Conservation (phyloP, 2,113 vertebrate species). For the Lophura nycthemera region DNA sequence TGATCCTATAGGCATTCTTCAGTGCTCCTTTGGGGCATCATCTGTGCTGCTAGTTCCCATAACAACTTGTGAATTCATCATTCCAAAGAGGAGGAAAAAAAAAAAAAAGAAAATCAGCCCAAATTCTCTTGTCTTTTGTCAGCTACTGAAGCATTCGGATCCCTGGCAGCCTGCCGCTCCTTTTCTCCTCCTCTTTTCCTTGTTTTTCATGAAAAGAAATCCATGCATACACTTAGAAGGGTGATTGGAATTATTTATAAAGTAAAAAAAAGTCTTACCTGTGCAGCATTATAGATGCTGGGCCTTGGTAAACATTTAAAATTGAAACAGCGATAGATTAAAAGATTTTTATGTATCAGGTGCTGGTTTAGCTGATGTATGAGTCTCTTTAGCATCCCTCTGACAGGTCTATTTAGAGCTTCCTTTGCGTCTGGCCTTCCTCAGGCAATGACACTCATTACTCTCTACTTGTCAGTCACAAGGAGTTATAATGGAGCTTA, state of each 20-base stretch:
- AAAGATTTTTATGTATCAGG: background rate
- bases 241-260: slow-evolving; percentile 44
- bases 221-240: background rate
- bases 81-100: background rate
- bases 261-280: background rate
- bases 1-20: background rate
- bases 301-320: slow-evolving; percentile 27
- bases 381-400: slow-evolving; percentile 22
- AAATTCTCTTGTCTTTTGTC: slow-evolving; percentile 74
- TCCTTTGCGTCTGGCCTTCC: background rate
- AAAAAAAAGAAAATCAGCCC: background rate
- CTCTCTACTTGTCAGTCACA: slow-evolving; percentile 32
- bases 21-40: slow-evolving; percentile 49
- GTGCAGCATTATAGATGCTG: background rate
- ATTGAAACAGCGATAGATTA: background rate
- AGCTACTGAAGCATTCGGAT: slow-evolving; percentile 66
- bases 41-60: slow-evolving; percentile 65
- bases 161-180: slow-evolving; percentile 64
- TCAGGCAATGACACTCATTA: slow-evolving; percentile 17
- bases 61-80: slow-evolving; percentile 65
- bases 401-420: slow-evolving; percentile 54
- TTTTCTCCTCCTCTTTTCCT: slow-evolving; percentile 59
- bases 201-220: slow-evolving; percentile 60
- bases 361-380: background rate
- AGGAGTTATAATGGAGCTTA: slow-evolving; percentile 3